Base-by-base conservation (phyloP, 2,113 vertebrate genomes). In the Menidia beryllina region DNA sequence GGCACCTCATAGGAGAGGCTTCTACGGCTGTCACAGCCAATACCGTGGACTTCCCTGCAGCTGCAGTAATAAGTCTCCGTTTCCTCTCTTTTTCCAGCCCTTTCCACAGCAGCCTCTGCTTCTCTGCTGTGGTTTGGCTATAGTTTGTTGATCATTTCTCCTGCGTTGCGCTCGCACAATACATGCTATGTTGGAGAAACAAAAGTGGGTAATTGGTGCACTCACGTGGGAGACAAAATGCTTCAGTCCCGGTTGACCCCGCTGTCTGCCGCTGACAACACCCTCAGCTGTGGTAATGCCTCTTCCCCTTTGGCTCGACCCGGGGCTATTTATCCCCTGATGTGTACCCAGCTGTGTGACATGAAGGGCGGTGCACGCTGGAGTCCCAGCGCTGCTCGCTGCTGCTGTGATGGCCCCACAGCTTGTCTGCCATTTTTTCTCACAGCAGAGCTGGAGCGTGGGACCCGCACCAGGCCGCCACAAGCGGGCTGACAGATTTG, bases 331-430 rank as follows among this genome's bases (percentile, higher is more conserved):
- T 84, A 72, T 61, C 57, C 71, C 71, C 51, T 26, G 7, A 56
- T 88, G 85, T 86, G 83, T 81, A 80, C 79, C 86, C 85, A 70
- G 69, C 81, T 85, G 70, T 83, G 10, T 25, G 64, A 82, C 47
- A 19, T 54, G 72, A 69, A n/a, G 52, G 69, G 54, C 19, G 30
- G 27, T 3, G 45, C 68, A 51, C 49, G 7, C 62, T 55, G 69
- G 59, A 73, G 66, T 20, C 48, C n/a, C 49, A 64, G 56, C 30
- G 14, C 25, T 25, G 56, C 63, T 60, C 45, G 58, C 69, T 53
- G 57, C 65, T 34, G 49, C 55, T 71, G 47, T 13, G 64, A 58
- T 36, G 66, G 58, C 53, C 34, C 79, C 60, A 49, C 57, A 15
- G n/a, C 10, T 65, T 58, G 63, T 34, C 53, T 72, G 23, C 9